Evolutionary conservation across 2,888 invertebrate species (phyloP).

Genomic region (Macrosoma leucophasiata): DNA sequence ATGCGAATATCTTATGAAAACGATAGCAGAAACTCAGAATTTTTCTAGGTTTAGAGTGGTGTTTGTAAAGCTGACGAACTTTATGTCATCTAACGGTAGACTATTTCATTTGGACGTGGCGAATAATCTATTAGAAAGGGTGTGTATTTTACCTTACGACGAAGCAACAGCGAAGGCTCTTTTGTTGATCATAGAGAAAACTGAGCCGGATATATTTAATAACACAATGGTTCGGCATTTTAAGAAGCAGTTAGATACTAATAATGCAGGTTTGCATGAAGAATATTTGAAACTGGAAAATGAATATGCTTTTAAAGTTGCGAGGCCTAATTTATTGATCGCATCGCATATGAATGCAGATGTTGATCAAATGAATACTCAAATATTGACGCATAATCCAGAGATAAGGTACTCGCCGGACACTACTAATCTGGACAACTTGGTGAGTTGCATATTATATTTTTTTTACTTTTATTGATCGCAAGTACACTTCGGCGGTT

Average conservation of each 20-base stretch:
- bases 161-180: slow-evolving; percentile 35
- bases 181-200: slow-evolving; percentile 40
- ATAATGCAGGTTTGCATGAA: slow-evolving; percentile 28
- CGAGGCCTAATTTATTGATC: too few species aligned
- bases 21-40: slow-evolving; percentile 51
- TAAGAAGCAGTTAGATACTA: slow-evolving; percentile 34
- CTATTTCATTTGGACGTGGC: slow-evolving; percentile 37
- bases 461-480: too few species aligned
- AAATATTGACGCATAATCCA: slow-evolving; percentile 17
- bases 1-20: slow-evolving; percentile 45
- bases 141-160: slow-evolving; percentile 50
- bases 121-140: slow-evolving; percentile 44
- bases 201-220: slow-evolving; percentile 37
- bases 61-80: slow-evolving; percentile 44
- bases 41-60: slow-evolving; percentile 53
- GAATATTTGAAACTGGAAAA: too few species aligned
- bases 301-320: too few species aligned
- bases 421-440: slow-evolving; percentile 44
- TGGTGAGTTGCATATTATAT: slow-evolving; percentile 38
- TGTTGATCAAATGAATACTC: slow-evolving; percentile 1
- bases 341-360: slow-evolving; percentile 11
- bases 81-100: slow-evolving; percentile 35
- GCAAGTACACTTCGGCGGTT: too few species aligned
- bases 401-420: slow-evolving; percentile 40
- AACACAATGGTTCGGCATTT: slow-evolving; percentile 37